These are phyloP conservation scores for Noctua fimbriata DNA, from an alignment of 2,888 invertebrate genomes.

Conservation along the genomic window DNA sequence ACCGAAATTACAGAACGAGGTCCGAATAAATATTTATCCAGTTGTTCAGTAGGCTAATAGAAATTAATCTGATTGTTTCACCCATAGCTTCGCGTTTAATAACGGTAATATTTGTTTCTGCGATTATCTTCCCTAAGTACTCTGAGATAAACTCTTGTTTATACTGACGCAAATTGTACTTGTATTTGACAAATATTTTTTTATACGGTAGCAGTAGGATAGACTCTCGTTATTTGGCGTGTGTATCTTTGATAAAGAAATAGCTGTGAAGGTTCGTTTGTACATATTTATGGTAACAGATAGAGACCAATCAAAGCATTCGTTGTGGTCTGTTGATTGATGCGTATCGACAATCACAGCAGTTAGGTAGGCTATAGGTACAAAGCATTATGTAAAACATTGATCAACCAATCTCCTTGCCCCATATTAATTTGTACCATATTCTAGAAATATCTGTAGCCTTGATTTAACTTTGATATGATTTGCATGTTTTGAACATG, in stretches of 20 bases:
- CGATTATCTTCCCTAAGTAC: constrained; percentile 33
- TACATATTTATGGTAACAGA: constrained; percentile 15
- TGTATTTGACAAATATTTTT: constrained; percentile 34
- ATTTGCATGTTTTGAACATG: neutral
- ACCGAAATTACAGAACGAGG: constrained; percentile 13
- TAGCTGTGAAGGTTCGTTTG: constrained; percentile 26
- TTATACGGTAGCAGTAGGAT: constrained; percentile 34
- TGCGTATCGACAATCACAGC: constrained; percentile 53
- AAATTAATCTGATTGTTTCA: constrained; percentile 37
- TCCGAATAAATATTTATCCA: constrained; percentile 40
- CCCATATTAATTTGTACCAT: neutral
- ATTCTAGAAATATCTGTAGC: constrained; percentile 13
- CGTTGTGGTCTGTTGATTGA: constrained; percentile 57
- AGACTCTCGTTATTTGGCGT: constrained; percentile 21
- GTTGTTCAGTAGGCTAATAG: constrained; percentile 17
- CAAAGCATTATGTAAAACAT: constrained; percentile 30
- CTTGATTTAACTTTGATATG: neutral
- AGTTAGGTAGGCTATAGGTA: neutral
- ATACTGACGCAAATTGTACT: constrained; percentile 41
- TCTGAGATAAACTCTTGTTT: constrained; percentile 42
- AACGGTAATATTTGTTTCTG: constrained; percentile 27
- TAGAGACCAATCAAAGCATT: constrained; percentile 53
- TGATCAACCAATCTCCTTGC: constrained; percentile 17
- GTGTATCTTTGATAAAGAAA: constrained; percentile 37
- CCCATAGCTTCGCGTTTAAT: constrained; percentile 25